These are phyloP conservation scores for Upupa epops DNA, from an alignment of 2,113 vertebrate species.

Conservation along the genomic window DNA sequence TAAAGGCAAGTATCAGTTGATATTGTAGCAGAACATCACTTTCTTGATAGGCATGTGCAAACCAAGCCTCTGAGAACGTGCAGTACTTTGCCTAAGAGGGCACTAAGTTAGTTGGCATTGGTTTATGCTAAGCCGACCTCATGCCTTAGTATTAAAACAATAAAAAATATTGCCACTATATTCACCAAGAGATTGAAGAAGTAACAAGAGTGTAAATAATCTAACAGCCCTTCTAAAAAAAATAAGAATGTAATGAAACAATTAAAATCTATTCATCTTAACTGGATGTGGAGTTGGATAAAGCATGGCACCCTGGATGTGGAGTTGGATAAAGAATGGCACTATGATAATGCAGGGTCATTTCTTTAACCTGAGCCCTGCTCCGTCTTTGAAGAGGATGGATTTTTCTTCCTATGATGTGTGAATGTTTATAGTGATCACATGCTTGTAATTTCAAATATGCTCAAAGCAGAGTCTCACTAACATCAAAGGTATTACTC, in stretches of 20 bases:
- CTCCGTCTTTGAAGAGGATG: background rate
- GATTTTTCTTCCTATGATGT: background rate
- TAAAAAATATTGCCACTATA: background rate
- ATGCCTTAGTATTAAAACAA: background rate
- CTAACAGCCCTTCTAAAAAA: background rate
- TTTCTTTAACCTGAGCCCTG: background rate
- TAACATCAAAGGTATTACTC: background rate
- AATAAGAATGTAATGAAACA: background rate
- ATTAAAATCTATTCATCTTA: background rate
- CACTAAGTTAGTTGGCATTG: background rate
- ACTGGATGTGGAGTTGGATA: background rate
- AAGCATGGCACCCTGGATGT: background rate
- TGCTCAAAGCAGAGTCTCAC: background rate
- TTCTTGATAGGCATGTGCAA: background rate
- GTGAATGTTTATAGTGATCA: background rate
- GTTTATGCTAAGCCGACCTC: background rate
- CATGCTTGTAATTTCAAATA: background rate
- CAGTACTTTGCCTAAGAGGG: background rate
- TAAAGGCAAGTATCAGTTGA: background rate
- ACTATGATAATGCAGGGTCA: background rate
- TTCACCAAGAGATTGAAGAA: background rate
- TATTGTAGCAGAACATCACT: background rate
- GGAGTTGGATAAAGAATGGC: no score
- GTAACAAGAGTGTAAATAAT: background rate
- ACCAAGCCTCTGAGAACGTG: background rate